Percentiles rank a stretch among this genome's conserved stretches.
Evolutionary conservation across 2,113 vertebrate genomes (phyloP).

Genomic region (Macaca nemestrina): DNA sequence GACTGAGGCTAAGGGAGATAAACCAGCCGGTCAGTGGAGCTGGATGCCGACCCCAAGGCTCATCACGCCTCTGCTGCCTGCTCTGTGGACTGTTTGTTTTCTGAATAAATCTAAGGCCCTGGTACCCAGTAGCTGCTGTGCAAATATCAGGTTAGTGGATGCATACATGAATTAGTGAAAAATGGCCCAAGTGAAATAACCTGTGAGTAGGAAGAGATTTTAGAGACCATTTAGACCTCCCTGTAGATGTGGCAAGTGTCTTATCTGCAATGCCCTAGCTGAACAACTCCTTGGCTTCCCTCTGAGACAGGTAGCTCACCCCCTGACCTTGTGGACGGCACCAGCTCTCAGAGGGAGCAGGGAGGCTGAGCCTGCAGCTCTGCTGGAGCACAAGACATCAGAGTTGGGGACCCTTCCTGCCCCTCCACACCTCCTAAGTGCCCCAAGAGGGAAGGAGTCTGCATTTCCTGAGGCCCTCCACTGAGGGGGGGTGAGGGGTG

Average conservation of each 20-base stretch:
- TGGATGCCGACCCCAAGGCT: rapidly evolving
- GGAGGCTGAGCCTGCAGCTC: background rate
- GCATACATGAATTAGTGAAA: background rate
- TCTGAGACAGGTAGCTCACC: background rate
- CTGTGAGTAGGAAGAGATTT: background rate
- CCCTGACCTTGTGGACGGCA: background rate
- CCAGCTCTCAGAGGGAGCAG: background rate
- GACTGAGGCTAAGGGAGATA: background rate
- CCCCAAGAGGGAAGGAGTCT: background rate
- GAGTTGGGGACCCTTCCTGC: background rate
- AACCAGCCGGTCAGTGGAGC: background rate
- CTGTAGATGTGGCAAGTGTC: background rate
- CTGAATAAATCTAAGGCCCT: background rate
- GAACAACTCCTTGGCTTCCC: background rate
- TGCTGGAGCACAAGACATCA: background rate
- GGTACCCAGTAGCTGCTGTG: background rate
- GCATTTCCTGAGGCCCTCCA: background rate
- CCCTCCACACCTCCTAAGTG: background rate
- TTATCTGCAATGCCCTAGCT: background rate
- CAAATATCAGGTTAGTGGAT: background rate
- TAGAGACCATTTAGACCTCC: background rate
- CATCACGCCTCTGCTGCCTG: background rate
- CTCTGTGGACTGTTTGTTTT: background rate
- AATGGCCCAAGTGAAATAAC: background rate
- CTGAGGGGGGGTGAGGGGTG: background rate